Base-by-base conservation (phyloP, 2,113 vertebrate genomes). In the Cheilinus undulatus region DNA sequence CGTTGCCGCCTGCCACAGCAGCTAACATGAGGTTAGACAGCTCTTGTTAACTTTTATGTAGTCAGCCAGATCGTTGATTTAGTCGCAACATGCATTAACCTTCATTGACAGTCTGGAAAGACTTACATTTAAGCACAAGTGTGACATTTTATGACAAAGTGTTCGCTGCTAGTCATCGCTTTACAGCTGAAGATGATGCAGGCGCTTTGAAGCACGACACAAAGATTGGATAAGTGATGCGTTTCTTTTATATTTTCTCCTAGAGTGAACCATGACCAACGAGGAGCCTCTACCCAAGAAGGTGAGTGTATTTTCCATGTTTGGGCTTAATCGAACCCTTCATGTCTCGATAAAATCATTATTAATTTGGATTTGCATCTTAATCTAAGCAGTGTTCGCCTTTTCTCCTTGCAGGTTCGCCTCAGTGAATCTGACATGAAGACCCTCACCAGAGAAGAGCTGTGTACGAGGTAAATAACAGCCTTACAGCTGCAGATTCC, bases 251-350 rank as follows among this genome's bases (percentile, higher is more conserved):
- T 85, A 2, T 76, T 84, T 22, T 5, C 24, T 87, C 82, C 54
- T 77, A 97, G 95, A 91, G 76, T 90, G 93, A 95, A 97, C 92
- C 80, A 99, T 99, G 97, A 99, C 97, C 85, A 99, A 98, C 94
- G 98, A 99, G 93, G 98, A 99, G 92, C 98, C 98, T 92, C 96
- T 99, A 43, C 97, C 96, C 57, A 99, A 99, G 93, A 99, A 98
- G 95, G 98, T 98, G 92, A 91, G 94, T 56, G 32, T 73, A 1
- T 34, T 59, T 19, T 22, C 6, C 22, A 24, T 20, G 5, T 26
- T 15, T 63, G 28, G 50, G 8, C n/a, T 36, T 27, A 22, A 2
- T 7, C n/a, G n/a, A n/a, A n/a, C 43, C 22, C 17, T 49, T 7
- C 2, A 11, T 59, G 23, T 45, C 1, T 15, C 4, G 36, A 36